Base-by-base conservation (phyloP, 2,797 vertebrate species). In the Staurois parvus region DNA sequence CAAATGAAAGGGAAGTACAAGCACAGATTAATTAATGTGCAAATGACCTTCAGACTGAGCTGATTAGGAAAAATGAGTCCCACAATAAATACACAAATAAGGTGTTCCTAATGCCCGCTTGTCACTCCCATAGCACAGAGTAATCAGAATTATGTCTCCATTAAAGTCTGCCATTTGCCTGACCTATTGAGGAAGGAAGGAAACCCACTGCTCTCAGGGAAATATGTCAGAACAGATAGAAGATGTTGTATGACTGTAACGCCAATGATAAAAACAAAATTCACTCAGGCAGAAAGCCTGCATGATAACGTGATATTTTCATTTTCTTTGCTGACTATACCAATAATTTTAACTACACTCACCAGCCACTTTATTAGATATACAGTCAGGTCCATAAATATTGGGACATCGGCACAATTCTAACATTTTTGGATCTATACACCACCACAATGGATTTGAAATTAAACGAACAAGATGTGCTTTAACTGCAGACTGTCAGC, bases 141-240 rank as follows among this genome's bases (percentile, higher is more conserved):
- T 34, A 76, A 77, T 72, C 75, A 56, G 62, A 83, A 86, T 68
- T 29, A 83, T 70, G 70, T 77, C 59, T 86, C 73, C 42, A 86
- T 56, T 84, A 85, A 90, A 87, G 90, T 89, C 42, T 88, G 92
- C 90, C 92, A 90, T 91, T 92, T 90, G 85, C 84, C 85, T 90
- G 93, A 95, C 92, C 93, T 91, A 77, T 87, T 81, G 80, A 90
- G 88, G 90, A 86, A 92, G 95, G 95, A 97, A 97, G 95, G 95
- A 97, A 96, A 90, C 2, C 37, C 90, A 84, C 87, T 90, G 87
- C 92, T 94, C 91, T 87, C 88, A 93, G 91, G 90, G 92, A 94
- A 94, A 95, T 93, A 93, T 67, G 62, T 91, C 92, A 92, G 89
- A 91, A 89, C 89, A 92, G 90, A 93, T 74, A 83, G 15, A 83